Evolutionary conservation across 2,888 invertebrate genomes (phyloP).

Genomic region (Falcaria lacertinaria): DNA sequence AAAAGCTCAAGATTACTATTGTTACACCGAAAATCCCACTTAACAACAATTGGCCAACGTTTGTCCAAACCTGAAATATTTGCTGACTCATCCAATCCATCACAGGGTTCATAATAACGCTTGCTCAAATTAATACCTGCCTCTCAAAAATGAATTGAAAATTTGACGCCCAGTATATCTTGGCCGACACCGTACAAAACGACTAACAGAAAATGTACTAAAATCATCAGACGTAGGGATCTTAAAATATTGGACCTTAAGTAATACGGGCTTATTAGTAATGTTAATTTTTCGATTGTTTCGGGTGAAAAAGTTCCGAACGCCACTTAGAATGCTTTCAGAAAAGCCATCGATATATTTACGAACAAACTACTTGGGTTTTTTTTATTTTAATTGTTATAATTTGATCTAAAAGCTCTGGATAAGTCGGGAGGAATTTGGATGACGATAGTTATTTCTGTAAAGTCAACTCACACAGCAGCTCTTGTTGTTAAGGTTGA

Average conservation of each 20-base stretch:
- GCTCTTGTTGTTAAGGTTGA: no score
- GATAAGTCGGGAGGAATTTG: neutral
- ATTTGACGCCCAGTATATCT: slow-evolving; percentile 31
- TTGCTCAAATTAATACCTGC: slow-evolving; percentile 74
- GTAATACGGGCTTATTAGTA: slow-evolving; percentile 58
- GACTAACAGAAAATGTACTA: neutral
- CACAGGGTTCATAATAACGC: slow-evolving; percentile 70
- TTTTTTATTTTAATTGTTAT: slow-evolving; percentile 30
- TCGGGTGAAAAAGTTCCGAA: slow-evolving; percentile 46
- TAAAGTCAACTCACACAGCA: slow-evolving; percentile 24
- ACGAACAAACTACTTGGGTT: slow-evolving; percentile 44
- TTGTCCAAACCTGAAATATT: slow-evolving; percentile 43
- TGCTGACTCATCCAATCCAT: slow-evolving; percentile 73
- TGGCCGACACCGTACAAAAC: slow-evolving; percentile 19
- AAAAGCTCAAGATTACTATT: slow-evolving; percentile 6
- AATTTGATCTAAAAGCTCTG: slow-evolving; percentile 12
- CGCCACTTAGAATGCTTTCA: slow-evolving; percentile 71
- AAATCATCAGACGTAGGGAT: neutral
- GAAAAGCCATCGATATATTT: slow-evolving; percentile 71
- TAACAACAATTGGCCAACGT: slow-evolving; percentile 34
- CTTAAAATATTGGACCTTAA: slow-evolving; percentile 22
- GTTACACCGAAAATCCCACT: slow-evolving; percentile 7
- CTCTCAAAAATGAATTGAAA: slow-evolving; percentile 57
- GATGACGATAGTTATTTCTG: slow-evolving; percentile 17
- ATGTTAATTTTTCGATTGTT: slow-evolving; percentile 71